Conservation (phyloP, 2,888 invertebrate species). For the Oxyscelio sp. region DNA sequence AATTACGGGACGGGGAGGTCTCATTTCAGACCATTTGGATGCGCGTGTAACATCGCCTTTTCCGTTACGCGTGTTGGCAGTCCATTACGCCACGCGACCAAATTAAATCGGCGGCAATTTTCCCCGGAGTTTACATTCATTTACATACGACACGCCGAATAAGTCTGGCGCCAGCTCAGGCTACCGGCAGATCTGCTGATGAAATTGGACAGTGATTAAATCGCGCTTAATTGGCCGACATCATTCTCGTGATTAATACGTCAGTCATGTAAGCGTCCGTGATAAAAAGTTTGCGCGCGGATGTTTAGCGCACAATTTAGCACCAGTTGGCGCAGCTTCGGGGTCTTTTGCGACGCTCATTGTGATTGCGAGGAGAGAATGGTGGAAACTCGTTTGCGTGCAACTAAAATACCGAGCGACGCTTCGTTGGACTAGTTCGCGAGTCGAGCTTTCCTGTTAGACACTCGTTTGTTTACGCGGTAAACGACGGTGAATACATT, state of each 20-base stretch:
- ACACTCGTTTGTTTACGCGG: conserved; percentile 80
- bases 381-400: conserved; percentile 3
- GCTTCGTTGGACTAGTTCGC: no score
- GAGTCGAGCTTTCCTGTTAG: conserved; percentile 65
- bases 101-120: conserved; percentile 41
- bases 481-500: conserved; percentile 74
- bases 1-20: no score
- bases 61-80: conserved; percentile 25
- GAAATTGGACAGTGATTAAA: conserved; percentile 54
- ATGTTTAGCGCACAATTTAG: no score
- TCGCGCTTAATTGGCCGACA: conserved; percentile 15
- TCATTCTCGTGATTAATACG: conserved; percentile 13
- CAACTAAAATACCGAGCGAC: no score
- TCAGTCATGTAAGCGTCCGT: no score
- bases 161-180: conserved; percentile 38
- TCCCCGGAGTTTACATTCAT: conserved; percentile 36
- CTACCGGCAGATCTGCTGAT: no score
- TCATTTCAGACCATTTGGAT: no score
- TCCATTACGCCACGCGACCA: conserved; percentile 22
- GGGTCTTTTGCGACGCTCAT: no score
- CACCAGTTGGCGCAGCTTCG: no score
- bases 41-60: no score
- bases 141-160: conserved; percentile 48
- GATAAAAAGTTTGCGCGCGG: not conserved
- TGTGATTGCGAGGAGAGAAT: not conserved